Base-by-base conservation (phyloP, 2,113 vertebrate species). In the Pongo pygmaeus region DNA sequence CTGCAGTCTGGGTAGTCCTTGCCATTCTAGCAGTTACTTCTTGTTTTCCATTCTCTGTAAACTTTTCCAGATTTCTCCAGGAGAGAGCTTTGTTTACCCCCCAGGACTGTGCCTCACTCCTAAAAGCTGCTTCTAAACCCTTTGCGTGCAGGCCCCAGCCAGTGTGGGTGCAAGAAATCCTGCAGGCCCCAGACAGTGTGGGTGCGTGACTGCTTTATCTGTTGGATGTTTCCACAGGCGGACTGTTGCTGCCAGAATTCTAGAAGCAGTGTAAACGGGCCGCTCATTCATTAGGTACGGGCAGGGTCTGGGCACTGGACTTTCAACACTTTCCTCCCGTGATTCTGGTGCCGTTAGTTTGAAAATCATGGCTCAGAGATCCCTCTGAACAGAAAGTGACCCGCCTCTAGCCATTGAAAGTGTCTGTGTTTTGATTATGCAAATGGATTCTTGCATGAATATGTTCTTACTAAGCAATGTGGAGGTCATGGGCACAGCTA, bases 81-180 rank as follows among this genome's bases (percentile, higher is more conserved):
- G 72, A 75, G 55, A 50, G 32, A 40, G 14, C 72, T 30, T 64
- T 32, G 80, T 43, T 32, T 14, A 2, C 10, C 22, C 22, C 30
- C 27, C 27, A 67, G 52, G n/a, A 23, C 69, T 27, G 46, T 11
- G 43, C 5, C 35, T 75, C 22, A 57, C 46, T 72, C 46, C 16
- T 7, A 30, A 77, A 48, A 32, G 61, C 69, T 75, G 70, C 35
- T 52, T 32, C 25, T 6, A 43, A 18, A 9, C 4, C 18, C 46
- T 23, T 81, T 20, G 50, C 57, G 0, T 18, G 72, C 7, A 4
- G 38, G 3, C 48, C 16, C 23, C 38, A 38, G 23, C 25, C 10
- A 13, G 18, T 78, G 30, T 2, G 0, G 55, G 59, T 40, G 20
- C 23, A 16, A n/a, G 22, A 20, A 9, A 38, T 20, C 72, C 0